phyloP scores from a whole-genome alignment of 1,140 invertebrate genomes.

The Grapholita molesta region DNA sequence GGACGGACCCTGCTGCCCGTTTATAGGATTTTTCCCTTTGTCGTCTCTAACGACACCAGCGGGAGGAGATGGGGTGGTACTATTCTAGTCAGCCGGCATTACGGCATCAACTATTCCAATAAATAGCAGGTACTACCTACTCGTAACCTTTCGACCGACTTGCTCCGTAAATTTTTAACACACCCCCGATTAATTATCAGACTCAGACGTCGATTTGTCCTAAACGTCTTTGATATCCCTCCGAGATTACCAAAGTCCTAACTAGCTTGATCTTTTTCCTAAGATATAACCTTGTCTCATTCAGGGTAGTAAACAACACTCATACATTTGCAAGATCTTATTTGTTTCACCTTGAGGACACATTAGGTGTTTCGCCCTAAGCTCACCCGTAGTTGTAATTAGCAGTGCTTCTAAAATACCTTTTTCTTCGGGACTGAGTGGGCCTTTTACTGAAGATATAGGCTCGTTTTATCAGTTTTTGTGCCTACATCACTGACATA shows the following conservation, averaged over 20 bases:
- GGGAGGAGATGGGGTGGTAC: too few species aligned
- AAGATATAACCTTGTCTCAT: background rate
- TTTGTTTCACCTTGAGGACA: slow-evolving; percentile 10
- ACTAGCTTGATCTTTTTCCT: background rate
- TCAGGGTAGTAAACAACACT: background rate
- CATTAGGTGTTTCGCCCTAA: slow-evolving; percentile 7
- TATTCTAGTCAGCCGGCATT: too few species aligned
- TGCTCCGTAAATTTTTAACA: background rate
- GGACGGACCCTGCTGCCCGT: too few species aligned
- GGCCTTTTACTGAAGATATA: background rate
- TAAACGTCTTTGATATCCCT: background rate
- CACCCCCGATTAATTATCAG: background rate
- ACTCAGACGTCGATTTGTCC: background rate
- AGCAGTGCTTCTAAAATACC: background rate
- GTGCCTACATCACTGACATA: too few species aligned
- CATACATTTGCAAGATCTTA: background rate
- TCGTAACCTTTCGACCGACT: too few species aligned
- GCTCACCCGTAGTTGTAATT: background rate
- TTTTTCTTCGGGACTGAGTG: background rate
- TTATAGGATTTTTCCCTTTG: too few species aligned
- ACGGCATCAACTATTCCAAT: too few species aligned
- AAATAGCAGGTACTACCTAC: too few species aligned
- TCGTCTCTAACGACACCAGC: too few species aligned
- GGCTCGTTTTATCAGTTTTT: background rate
- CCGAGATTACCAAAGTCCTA: background rate